phyloP scores from a whole-genome alignment of 2,797 vertebrate species.

The Oceanodroma leucorhoa region DNA sequence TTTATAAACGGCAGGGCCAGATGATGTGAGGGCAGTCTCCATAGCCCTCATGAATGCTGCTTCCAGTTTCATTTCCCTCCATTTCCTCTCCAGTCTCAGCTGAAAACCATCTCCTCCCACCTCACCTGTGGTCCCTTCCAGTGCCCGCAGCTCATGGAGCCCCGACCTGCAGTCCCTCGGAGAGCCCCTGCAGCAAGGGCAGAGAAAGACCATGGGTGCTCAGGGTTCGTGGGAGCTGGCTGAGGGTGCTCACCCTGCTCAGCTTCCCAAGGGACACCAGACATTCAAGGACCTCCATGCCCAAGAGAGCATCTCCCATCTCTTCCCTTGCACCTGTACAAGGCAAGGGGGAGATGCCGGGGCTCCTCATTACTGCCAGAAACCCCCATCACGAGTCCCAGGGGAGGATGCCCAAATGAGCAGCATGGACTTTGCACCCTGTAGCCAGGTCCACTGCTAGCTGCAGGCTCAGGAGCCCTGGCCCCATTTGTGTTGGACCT shows the following conservation, averaged over 20 bases:
- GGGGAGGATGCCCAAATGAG: background rate
- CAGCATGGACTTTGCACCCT: fast-evolving
- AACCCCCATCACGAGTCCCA: background rate
- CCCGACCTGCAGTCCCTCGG: fast-evolving
- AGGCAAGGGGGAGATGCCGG: fast-evolving
- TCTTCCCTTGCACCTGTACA: background rate
- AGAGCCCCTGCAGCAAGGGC: background rate
- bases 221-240: background rate
- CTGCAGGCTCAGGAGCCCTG: background rate
- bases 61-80: background rate
- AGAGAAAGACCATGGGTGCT: background rate
- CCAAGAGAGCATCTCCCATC: background rate
- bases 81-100: background rate
- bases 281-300: background rate
- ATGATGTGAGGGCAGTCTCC: background rate
- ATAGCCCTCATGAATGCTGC: fast-evolving
- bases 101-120: background rate
- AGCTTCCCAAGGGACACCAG: background rate
- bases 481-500: fast-evolving
- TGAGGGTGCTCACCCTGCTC: background rate
- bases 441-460: background rate
- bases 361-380: background rate
- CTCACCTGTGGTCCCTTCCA: background rate
- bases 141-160: background rate
- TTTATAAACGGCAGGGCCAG: background rate